Base-by-base conservation (phyloP, 2,113 vertebrate species). In the Nothoprocta perdicaria region DNA sequence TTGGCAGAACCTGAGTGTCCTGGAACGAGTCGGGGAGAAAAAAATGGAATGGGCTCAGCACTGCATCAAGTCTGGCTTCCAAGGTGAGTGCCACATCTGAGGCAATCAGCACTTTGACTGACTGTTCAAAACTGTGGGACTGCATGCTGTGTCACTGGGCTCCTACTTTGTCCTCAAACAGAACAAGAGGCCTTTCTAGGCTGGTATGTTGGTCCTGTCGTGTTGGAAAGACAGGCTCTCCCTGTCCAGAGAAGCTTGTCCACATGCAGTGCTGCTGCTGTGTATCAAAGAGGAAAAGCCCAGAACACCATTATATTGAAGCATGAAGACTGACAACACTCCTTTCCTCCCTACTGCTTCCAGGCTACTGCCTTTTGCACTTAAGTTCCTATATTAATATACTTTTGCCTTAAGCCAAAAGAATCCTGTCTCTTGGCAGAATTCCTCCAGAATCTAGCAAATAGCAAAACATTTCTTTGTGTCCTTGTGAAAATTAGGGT, bases 21-120 rank as follows among this genome's bases (percentile, higher is more conserved):
- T 99, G 79, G 98, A 98, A 87, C 97, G 98, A 96, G 92, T 99
- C 3, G 98, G 98, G 10, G 98, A 99, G 43, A 98, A 98, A 61
- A 97, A 96, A 71, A 84, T 87, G 50, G 97, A 98, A 62, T 99
- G 99, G 99, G 98, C 98, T 71, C 98, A 99, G 88, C 97, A 97
- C 41, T 98, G 84, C 96, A 99, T 99, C 14, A 4, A 27, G 2
- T 97, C 97, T 62, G 99, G 99, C 62, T 99, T 99, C 90, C 95
- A 97, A 85, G 99, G 99, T 99, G 60, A 19, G 97, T 97, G 19
- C 27, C 10, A 23, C 38, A 58, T 63, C 6, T 29, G 67, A 63
- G 88, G 72, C 10, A 3, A 76, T 73, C 41, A 29, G 12, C 17
- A 38, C 40, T 78, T 90, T 3, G 3, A 12, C 21, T 53, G 35